phyloP scores from a whole-genome alignment of 2,888 invertebrate genomes.

The Pristionchus maxplancki region DNA sequence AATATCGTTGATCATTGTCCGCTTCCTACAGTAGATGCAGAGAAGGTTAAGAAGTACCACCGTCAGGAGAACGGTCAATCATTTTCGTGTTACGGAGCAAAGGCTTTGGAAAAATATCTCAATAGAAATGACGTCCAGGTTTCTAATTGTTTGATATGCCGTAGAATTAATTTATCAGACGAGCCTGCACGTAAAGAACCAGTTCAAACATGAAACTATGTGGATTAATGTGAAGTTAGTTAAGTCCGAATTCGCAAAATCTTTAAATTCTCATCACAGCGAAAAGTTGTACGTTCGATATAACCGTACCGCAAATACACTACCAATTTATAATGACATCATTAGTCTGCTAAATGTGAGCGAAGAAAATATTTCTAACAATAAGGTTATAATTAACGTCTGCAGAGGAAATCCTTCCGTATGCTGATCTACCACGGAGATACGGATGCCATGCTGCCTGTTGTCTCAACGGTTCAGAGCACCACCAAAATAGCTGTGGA shows the following conservation, averaged over 20 bases:
- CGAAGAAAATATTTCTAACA: too few species aligned
- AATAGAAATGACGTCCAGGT: too few species aligned
- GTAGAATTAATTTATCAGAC: too few species aligned
- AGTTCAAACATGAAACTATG: too few species aligned
- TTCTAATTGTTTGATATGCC: too few species aligned
- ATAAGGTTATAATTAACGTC: too few species aligned
- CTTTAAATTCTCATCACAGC: too few species aligned
- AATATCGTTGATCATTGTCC: neutral
- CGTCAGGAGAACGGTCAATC: neutral
- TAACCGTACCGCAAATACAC: neutral
- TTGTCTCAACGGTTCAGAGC: neutral
- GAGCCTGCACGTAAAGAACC: neutral
- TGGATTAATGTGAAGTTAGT: too few species aligned
- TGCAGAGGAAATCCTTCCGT: neutral
- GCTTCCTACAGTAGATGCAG: too few species aligned
- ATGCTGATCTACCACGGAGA: slow-evolving; percentile 13
- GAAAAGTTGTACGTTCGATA: neutral
- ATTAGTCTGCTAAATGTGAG: neutral
- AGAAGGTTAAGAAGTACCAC: neutral
- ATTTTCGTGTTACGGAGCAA: too few species aligned
- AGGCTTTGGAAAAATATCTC: too few species aligned
- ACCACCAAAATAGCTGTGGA: neutral
- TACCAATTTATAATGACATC: neutral
- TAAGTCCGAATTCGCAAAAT: too few species aligned
- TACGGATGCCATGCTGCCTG: neutral